These are phyloP conservation scores for Trididemnum miniatum DNA, from an alignment of 23 tunicate genomes.

Conservation along the genomic window DNA sequence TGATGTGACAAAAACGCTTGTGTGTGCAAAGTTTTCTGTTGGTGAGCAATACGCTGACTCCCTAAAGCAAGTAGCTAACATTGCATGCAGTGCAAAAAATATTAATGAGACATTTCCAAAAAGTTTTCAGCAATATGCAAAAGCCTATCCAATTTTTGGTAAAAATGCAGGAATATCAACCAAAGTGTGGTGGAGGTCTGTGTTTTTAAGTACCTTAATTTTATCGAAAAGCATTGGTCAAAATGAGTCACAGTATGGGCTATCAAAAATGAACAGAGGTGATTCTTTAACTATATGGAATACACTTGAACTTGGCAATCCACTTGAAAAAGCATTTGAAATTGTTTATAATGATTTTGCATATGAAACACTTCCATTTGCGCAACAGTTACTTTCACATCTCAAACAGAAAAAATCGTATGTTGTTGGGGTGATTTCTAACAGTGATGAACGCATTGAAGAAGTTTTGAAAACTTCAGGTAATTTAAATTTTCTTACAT, in stretches of 20 bases:
- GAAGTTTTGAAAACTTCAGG: background rate
- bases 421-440: slow-evolving; percentile 23
- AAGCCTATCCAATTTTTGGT: slow-evolving; percentile 45
- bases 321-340: slow-evolving; percentile 31
- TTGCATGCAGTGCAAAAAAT: background rate
- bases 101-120: slow-evolving; percentile 18
- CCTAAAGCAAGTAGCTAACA: slow-evolving; percentile 6
- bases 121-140: slow-evolving; percentile 2
- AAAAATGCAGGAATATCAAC: background rate
- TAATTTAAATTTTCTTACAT: too few relatives aligned
- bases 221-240: background rate
- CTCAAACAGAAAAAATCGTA: background rate
- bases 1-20: slow-evolving; percentile 65
- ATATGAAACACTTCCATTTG: slow-evolving; percentile 26
- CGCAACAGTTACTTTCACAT: background rate
- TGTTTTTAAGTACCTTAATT: slow-evolving; percentile 18
- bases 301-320: background rate
- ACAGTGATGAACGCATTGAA: slow-evolving; percentile 42
- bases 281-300: background rate
- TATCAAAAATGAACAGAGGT: background rate
- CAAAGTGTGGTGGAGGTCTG: slow-evolving; percentile 49
- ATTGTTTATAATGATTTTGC: slow-evolving; percentile 32
- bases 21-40: slow-evolving; percentile 13
- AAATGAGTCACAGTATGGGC: background rate
- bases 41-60: slow-evolving; percentile 53